Conservation (phyloP, 2,113 vertebrate species). For the Rana temporaria region DNA sequence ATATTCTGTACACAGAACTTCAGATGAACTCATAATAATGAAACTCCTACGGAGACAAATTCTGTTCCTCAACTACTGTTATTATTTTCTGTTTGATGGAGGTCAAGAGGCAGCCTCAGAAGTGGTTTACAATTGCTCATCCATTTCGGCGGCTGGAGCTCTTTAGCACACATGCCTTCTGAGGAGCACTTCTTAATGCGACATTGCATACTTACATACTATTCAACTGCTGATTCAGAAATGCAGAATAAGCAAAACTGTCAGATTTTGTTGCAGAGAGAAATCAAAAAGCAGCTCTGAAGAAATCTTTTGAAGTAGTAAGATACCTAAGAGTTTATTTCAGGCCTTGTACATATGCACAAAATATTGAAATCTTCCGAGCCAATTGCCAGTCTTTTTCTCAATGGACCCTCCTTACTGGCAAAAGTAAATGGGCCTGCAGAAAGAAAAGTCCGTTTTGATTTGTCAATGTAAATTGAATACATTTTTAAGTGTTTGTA, state of each 20-base stretch:
- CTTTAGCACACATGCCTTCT: conserved; percentile 1
- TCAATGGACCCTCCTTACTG: too few species aligned
- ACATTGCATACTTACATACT: neutral
- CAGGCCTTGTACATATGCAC: too few species aligned
- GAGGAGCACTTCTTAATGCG: neutral
- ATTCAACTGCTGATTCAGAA: neutral
- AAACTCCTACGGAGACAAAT: conserved; percentile 51
- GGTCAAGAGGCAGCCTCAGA: conserved; percentile 50
- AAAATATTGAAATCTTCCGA: too few species aligned
- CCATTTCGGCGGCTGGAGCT: conserved; percentile 20
- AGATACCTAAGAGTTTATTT: too few species aligned
- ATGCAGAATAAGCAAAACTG: conserved; percentile 6
- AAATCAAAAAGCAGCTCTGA: neutral
- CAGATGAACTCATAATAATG: conserved; percentile 57
- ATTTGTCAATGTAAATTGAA: too few species aligned
- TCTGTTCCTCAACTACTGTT: conserved; percentile 52
- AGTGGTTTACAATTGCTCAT: conserved; percentile 55
- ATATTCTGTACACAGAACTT: conserved; percentile 54
- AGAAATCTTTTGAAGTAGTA: neutral
- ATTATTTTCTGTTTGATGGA: conserved; percentile 56
- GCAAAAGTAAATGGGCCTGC: too few species aligned
- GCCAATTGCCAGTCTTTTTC: too few species aligned
- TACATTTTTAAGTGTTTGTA: too few species aligned
- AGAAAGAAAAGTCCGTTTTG: too few species aligned
- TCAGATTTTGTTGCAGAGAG: neutral